Evolutionary conservation across 2,888 invertebrate species (phyloP), one percentile per base, ranked within the genome.

Genomic region (Acanthococcus lagerstroemiae): DNA sequence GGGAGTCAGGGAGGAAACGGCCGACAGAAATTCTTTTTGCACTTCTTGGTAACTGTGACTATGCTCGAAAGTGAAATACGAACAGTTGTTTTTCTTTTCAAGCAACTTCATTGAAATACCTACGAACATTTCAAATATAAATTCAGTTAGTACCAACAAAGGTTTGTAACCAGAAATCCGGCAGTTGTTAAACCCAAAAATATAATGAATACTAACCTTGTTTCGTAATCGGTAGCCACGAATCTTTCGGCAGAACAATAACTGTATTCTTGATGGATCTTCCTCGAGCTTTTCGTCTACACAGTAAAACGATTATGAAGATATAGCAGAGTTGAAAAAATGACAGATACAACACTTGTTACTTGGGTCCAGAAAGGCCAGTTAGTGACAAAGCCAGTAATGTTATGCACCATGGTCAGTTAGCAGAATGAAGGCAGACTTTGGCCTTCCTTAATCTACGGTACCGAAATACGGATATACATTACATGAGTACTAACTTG

Each of bases 1-100:
- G 0, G 88, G 87, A 76, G 89, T 84, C 57, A 86, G 80, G 70
- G 85, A 86, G 74, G 90, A 88, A 3, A 90, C 86, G 37, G 89
- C 89, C 69, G 85, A 82, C 57, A 87, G 78, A 76, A 91, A 91
- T 74, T 81, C 81, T 71, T 82, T 81, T 75, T 91, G 89, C 21
- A 86, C 78, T 72, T 84, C 81, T 73, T 85, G 85, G 75, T 91
- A 92, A 67, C 82, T 81, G 55, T 81, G 77, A 72, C 82, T 86
- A 73, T 91, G 90, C 69, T 87, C 86, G 74, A 85, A 90, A 15
- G 82, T 78, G 73, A 90, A 91, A 77, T 84, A 84, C 69, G 81
- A 79, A 50, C 80, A 73, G 45, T 81, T 81, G 70, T 78, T 76
- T 70, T 76, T 78, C 9, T 73, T 78, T 71, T 82, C 81, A 69